These are phyloP conservation scores for Anthonomus grandis DNA, from an alignment of 1,140 invertebrate species.

Conservation along the genomic window DNA sequence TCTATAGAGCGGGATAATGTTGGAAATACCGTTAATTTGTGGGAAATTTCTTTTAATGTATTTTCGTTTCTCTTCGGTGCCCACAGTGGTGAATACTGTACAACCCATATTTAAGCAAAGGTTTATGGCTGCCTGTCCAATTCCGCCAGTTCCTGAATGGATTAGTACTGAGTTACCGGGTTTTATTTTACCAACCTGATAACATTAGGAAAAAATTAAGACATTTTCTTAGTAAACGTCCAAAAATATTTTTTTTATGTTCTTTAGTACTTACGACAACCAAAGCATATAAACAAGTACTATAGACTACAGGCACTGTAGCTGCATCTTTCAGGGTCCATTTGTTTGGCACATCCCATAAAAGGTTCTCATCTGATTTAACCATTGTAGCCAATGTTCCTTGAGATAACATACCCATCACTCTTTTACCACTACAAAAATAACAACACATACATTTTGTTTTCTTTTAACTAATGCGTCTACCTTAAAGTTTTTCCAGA, in stretches of 20 bases:
- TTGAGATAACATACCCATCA: conserved; percentile 66
- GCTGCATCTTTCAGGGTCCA: conserved; percentile 86
- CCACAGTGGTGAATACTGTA: conserved; percentile 72
- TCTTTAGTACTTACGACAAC: conserved; percentile 46
- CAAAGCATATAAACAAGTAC: conserved; percentile 81
- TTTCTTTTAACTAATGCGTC: neutral
- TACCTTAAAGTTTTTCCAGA: conserved; percentile 54
- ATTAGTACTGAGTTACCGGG: conserved; percentile 51
- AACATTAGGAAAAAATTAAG: no score
- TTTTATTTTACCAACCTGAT: conserved; percentile 28
- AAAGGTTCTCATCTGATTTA: conserved; percentile 56
- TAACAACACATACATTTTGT: neutral
- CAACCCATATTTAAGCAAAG: conserved; percentile 70
- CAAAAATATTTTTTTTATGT: no score
- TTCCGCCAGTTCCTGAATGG: conserved; percentile 85
- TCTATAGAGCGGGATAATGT: neutral
- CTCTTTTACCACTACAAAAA: conserved; percentile 55
- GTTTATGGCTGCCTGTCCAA: conserved; percentile 83
- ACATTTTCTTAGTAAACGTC: no score
- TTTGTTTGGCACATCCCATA: conserved; percentile 76
- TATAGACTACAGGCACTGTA: conserved; percentile 82
- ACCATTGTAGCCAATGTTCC: conserved; percentile 61
- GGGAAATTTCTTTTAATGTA: conserved; percentile 72
- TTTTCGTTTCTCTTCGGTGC: conserved; percentile 68
- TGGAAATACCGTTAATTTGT: conserved; percentile 53